Evolutionary conservation across 2,888 invertebrate genomes (phyloP).

Genomic region (Xestia rhomboidea): DNA sequence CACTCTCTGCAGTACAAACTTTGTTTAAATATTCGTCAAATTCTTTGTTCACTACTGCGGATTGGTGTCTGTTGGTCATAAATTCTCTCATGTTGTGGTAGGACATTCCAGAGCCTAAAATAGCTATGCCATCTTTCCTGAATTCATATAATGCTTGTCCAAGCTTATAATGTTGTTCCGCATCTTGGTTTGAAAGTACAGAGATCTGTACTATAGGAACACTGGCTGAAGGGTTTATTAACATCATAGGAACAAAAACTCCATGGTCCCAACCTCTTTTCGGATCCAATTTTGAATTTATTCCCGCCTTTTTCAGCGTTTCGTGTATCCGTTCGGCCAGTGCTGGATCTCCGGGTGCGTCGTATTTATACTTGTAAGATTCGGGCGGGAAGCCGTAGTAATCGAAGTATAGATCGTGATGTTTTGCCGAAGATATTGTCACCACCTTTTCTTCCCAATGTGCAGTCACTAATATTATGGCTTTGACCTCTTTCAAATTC

Average conservation of each 20-base stretch:
- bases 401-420: slow-evolving; percentile 86
- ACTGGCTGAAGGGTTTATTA: slow-evolving; percentile 85
- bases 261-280: slow-evolving; percentile 89
- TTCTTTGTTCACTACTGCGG: slow-evolving; percentile 80
- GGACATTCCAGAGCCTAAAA: slow-evolving; percentile 87
- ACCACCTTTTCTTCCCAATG: slow-evolving; percentile 86
- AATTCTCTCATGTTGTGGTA: slow-evolving; percentile 88
- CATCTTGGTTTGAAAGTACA: slow-evolving; percentile 81
- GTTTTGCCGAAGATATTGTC: slow-evolving; percentile 84
- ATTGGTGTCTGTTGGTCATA: slow-evolving; percentile 68
- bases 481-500: slow-evolving; percentile 82
- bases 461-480: slow-evolving; percentile 86
- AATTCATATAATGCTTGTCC: slow-evolving; percentile 81
- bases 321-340: slow-evolving; percentile 80
- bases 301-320: slow-evolving; percentile 78
- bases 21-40: slow-evolving; percentile 85
- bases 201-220: slow-evolving; percentile 87
- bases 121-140: slow-evolving; percentile 84
- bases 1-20: slow-evolving; percentile 80
- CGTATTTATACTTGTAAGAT: slow-evolving; percentile 85
- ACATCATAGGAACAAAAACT: slow-evolving; percentile 88
- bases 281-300: slow-evolving; percentile 81
- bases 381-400: slow-evolving; percentile 88
- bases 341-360: slow-evolving; percentile 84
- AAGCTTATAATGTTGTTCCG: slow-evolving; percentile 82